These are phyloP conservation scores for Alosa alosa DNA, from an alignment of 2,113 vertebrate species.

Conservation along the genomic window DNA sequence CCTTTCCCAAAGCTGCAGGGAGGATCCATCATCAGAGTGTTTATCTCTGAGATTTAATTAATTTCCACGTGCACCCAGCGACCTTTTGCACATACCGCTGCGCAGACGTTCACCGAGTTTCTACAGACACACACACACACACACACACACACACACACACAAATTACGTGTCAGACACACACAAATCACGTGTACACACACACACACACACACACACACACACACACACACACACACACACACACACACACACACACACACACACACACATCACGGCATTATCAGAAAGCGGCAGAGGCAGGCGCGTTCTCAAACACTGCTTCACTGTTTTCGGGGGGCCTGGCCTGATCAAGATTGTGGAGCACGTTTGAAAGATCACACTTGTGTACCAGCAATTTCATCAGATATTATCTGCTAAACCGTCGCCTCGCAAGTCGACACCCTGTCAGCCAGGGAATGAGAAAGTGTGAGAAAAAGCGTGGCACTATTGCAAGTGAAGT, in stretches of 20 bases:
- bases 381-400: constrained; percentile 12
- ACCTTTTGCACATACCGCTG: constrained; percentile 20
- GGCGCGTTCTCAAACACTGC: not conserved
- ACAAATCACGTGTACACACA: too few relatives aligned
- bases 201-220: not conserved
- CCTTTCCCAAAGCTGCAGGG: constrained; percentile 3
- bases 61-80: constrained; percentile 13
- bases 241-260: not conserved
- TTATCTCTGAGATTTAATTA: constrained; percentile 34
- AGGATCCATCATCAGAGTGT: constrained; percentile 17
- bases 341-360: not conserved
- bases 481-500: not conserved
- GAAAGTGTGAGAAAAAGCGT: constrained; percentile 7
- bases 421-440: not conserved
- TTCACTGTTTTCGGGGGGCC: not conserved
- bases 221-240: constrained; percentile 12
- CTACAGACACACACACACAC: not conserved
- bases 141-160: constrained; percentile 10
- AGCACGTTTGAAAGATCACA: not conserved
- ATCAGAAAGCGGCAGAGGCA: not conserved
- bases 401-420: constrained; percentile 8
- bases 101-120: not conserved
- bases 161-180: too few relatives aligned
- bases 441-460: not conserved
- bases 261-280: not conserved